Conservation (phyloP, 2,797 vertebrate genomes). For the Enteromius thamalakanensis region DNA sequence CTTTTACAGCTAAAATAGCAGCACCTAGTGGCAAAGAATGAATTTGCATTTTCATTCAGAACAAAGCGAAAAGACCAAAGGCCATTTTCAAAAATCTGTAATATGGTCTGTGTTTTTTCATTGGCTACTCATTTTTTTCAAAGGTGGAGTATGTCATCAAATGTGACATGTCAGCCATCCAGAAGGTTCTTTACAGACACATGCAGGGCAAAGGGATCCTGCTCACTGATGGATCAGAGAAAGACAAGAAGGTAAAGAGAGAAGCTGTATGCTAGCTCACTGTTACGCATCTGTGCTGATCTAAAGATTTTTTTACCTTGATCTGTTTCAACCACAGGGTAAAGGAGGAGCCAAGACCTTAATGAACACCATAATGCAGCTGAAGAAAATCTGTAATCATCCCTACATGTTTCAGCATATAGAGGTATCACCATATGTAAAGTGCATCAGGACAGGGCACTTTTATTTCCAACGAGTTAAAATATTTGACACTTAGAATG, state of each 20-base stretch:
- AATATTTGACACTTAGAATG: neutral
- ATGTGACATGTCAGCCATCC: conserved; percentile 98
- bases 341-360: conserved; percentile 98
- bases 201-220: conserved; percentile 98
- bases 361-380: conserved; percentile 99
- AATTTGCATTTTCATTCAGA: too few species aligned
- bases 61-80: too few species aligned
- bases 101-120: neutral
- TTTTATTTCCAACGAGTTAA: neutral
- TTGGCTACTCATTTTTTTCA: neutral
- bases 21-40: too few species aligned
- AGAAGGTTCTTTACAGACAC: conserved; percentile 96
- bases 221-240: conserved; percentile 96
- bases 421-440: conserved; percentile 64
- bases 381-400: conserved; percentile 98
- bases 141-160: conserved; percentile 98
- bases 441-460: neutral
- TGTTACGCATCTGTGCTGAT: neutral
- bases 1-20: too few species aligned
- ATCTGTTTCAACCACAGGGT: conserved; percentile 76
- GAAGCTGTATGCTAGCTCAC: neutral
- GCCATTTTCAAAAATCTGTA: too few species aligned
- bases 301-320: neutral
- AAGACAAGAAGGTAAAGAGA: conserved; percentile 92
- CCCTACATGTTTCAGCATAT: conserved; percentile 98